Percentiles rank a stretch among this genome's conserved stretches.
Conservation (phyloP, 2,888 invertebrate species). For the Apamea epomidion region DNA sequence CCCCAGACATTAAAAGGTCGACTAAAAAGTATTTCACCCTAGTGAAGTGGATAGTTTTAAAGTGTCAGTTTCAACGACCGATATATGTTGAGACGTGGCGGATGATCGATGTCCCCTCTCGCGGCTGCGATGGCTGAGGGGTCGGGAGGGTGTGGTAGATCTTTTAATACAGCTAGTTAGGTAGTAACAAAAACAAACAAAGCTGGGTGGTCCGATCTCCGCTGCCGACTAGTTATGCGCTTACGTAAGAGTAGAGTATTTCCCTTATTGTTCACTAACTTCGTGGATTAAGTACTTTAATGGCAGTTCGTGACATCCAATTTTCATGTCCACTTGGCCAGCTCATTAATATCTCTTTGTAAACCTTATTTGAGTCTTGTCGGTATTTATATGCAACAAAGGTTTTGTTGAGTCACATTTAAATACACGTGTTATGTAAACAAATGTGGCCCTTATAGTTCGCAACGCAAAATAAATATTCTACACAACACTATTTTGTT, state of each 20-base stretch:
- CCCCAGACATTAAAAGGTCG: slow-evolving; percentile 62
- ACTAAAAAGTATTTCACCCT: slow-evolving; percentile 70
- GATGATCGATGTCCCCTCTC: slow-evolving; percentile 68
- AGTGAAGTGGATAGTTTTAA: slow-evolving; percentile 72
- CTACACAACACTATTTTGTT: slow-evolving; percentile 20
- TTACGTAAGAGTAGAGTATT: slow-evolving; percentile 71
- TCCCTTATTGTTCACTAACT: slow-evolving; percentile 69
- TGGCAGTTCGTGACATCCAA: slow-evolving; percentile 51
- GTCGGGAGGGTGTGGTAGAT: slow-evolving; percentile 61
- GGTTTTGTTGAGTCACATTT: slow-evolving; percentile 24
- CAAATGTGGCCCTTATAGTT: slow-evolving; percentile 18
- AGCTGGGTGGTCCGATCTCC: slow-evolving; percentile 77
- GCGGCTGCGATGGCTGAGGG: slow-evolving; percentile 45
- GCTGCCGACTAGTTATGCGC: slow-evolving; percentile 66
- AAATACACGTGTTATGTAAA: slow-evolving; percentile 32
- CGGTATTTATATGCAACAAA: slow-evolving; percentile 40
- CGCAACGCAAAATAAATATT: slow-evolving; percentile 28
- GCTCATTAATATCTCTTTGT: slow-evolving; percentile 51
- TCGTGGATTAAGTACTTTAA: slow-evolving; percentile 47
- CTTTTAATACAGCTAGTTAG: slow-evolving; percentile 69
- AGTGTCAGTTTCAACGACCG: slow-evolving; percentile 73
- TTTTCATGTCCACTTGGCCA: slow-evolving; percentile 50
- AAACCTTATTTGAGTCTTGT: slow-evolving; percentile 27
- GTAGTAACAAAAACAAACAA: slow-evolving; percentile 79
- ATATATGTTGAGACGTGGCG: slow-evolving; percentile 64